phyloP scores from a whole-genome alignment of 2,888 invertebrate genomes.

The Diarsia mendica region DNA sequence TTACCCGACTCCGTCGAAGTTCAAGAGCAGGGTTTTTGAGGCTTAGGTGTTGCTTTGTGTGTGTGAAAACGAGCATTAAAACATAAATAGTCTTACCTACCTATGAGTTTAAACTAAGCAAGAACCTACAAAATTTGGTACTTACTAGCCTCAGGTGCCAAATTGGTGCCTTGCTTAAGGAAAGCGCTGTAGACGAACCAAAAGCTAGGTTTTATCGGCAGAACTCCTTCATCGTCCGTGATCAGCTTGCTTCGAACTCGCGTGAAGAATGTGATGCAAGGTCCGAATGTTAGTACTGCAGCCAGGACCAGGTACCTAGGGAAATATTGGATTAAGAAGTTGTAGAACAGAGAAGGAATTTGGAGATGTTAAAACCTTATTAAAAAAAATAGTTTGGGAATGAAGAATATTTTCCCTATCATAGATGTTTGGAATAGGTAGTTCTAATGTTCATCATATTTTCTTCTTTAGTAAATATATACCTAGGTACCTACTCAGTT shows the following conservation, averaged over 20 bases:
- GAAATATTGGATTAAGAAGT: neutral
- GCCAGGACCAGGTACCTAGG: conserved; percentile 92
- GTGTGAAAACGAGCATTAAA: too few relatives aligned
- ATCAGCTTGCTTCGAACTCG: conserved; percentile 91
- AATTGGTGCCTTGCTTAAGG: conserved; percentile 95
- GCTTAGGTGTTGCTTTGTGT: too few relatives aligned
- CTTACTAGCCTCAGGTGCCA: conserved; percentile 95
- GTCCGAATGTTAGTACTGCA: conserved; percentile 94
- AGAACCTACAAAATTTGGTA: conserved; percentile 36
- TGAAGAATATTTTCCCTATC: neutral
- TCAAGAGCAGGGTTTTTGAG: too few relatives aligned
- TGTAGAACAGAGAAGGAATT: neutral
- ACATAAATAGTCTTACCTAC: too few relatives aligned
- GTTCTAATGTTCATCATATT: too few relatives aligned
- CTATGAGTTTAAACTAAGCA: too few relatives aligned
- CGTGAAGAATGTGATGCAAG: conserved; percentile 93
- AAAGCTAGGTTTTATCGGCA: conserved; percentile 92
- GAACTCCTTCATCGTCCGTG: conserved; percentile 90
- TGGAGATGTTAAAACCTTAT: neutral
- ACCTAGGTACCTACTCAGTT: too few relatives aligned
- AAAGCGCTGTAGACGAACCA: conserved; percentile 97
- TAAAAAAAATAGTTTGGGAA: neutral
- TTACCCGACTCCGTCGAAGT: too few relatives aligned
- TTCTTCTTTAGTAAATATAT: neutral
- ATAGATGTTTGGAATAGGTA: neutral